Conservation (phyloP, 2,113 vertebrate species). For the Cinclus cinclus region DNA sequence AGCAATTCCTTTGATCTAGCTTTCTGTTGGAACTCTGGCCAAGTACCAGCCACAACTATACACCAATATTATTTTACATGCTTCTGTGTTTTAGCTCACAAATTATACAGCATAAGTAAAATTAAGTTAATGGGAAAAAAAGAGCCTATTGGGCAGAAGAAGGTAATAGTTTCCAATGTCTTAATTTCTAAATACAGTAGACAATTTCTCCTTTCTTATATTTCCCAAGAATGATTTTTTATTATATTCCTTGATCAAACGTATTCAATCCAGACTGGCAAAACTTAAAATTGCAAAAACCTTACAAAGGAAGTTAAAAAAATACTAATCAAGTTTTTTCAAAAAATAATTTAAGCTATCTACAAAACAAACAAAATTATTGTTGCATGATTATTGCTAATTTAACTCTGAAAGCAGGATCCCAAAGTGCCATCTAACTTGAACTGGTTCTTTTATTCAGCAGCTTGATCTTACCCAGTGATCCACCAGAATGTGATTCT, state of each 20-base stretch:
- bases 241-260: neutral
- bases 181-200: neutral
- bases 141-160: neutral
- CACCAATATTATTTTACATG: neutral
- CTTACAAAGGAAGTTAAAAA: neutral
- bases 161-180: neutral
- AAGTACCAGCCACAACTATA: conserved; percentile 17
- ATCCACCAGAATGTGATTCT: conserved; percentile 97
- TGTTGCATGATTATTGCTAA: neutral
- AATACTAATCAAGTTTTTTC: neutral
- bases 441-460: neutral
- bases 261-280: neutral
- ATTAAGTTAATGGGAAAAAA: neutral
- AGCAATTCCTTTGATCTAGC: conserved; percentile 21
- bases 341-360: too few species aligned
- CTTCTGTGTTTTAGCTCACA: neutral
- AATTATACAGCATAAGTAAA: neutral
- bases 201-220: neutral
- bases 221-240: neutral
- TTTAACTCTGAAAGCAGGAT: neutral
- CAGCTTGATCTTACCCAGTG: conserved; percentile 79
- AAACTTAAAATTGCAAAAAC: neutral
- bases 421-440: neutral
- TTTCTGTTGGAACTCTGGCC: neutral
- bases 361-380: neutral